Evolutionary conservation across 2,113 vertebrate species (phyloP), one percentile per base, ranked within the genome.

Genomic region (Sakesphorus luctuosus): DNA sequence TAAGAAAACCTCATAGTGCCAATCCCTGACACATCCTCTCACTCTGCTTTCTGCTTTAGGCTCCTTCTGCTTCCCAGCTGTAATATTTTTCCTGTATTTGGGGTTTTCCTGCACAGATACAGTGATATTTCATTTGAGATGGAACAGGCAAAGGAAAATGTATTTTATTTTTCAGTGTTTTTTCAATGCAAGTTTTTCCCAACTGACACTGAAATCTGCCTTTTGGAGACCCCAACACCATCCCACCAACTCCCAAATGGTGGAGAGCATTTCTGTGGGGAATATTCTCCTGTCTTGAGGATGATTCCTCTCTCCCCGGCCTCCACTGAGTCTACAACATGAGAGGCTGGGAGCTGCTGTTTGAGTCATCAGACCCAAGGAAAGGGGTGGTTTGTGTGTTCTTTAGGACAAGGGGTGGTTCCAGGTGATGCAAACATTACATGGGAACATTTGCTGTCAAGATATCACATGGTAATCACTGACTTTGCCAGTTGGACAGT

Each of bases 281-380:
- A 66, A 38, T 84, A 29, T 49, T 81, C 31, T 35, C 65, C 0
- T 46, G 7, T 65, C 62, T 86, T 26, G 23, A 49, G 55, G 46
- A 66, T 78, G 52, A 66, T 52, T 10, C 28, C 18, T 19, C 10
- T 21, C 21, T 44, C 44, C 33, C 43, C 46, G n/a, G 18, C 18
- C 49, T 40, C 31, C 2, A 2, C 31, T 31, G 47, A 38, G 10
- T 43, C 47, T 13, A 25, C 36, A 62, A 4, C 35, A 62, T 0
- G 0, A 43, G 68, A 47, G 33, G 3, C 11, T 86, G 72, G 44
- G 63, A 86, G 73, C 38, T 94, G 69, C 29, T 61, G 13, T 26
- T 76, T 0, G 1, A 72, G 20, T 35, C n/a, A 25, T 6, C 49
- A 67, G 2, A 20, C 47, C 4, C 8, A 36, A 85, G 56, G 29